Base-by-base conservation (phyloP, 2,113 vertebrate species). In the Rhipidura dahli region DNA sequence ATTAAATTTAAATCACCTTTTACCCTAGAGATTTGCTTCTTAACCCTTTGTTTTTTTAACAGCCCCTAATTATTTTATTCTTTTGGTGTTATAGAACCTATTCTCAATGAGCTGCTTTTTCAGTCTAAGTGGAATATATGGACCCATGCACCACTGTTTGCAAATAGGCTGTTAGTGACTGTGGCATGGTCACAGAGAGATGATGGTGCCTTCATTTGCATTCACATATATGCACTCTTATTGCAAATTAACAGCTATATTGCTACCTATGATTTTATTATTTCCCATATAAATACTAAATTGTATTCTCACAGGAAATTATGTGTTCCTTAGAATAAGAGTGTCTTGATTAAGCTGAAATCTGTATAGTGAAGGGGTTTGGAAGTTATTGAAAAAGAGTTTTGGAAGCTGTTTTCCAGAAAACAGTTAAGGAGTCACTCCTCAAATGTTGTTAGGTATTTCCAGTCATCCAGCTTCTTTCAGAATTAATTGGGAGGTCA, bases 401-500 rank as follows among this genome's bases (percentile, higher is more conserved):
- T 96, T 92, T 88, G 73, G 80, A 83, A 95, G 76, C 51, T 71
- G 10, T 71, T 94, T 96, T 94, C 75, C 88, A 64, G 88, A 68
- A 89, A 94, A 80, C 69, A 89, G 51, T 86, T 88, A 87, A 94
- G 50, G 31, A 92, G 61, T 51, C 50, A 24, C 20, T 93, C 28
- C 39, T 90, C 71, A 93, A 68, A 73, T 31, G 22, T 44, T 86
- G 24, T 24, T 75, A 75, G 79, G 37, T 80, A 93, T 77, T 92
- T 96, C 85, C 92, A 97, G 92, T 70, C 76, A 93, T 78, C 53
- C 4, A 1, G 1, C 54, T 77, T 75, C 64, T 96, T 95, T 75
- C 88, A 83, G 53, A 81, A 93, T 91, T 93, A 87, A 94, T 80
- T 90, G 76, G 37, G 44, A 93, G 90, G 59, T 90, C 94, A 94